phyloP scores from a whole-genome alignment of 2,888 invertebrate genomes.

The Drosophila gaucha region DNA sequence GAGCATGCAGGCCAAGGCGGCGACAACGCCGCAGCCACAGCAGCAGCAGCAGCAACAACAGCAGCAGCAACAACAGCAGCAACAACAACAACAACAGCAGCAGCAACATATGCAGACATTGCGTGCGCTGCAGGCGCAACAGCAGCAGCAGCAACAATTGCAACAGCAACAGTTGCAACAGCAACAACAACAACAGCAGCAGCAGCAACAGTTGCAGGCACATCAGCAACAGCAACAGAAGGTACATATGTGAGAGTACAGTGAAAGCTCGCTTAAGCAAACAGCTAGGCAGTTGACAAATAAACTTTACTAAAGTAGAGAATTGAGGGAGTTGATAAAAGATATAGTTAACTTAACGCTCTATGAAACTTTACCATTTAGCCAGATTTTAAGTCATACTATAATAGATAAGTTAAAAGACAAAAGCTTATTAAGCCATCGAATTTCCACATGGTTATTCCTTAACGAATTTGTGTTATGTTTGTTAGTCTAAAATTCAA shows the following conservation, averaged over 20 bases:
- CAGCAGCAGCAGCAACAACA: conserved; percentile 77
- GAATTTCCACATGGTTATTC: too few species aligned
- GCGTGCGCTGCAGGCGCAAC: conserved; percentile 59
- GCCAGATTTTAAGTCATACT: too few species aligned
- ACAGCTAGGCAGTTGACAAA: background rate
- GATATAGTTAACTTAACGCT: too few species aligned
- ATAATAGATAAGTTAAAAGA: too few species aligned
- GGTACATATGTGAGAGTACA: conserved; percentile 22
- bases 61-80: conserved; percentile 61
- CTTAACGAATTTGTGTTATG: too few species aligned
- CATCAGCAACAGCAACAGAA: conserved; percentile 45
- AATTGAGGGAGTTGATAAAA: too few species aligned
- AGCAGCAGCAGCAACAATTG: conserved; percentile 58
- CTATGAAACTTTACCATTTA: too few species aligned
- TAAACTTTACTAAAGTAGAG: too few species aligned
- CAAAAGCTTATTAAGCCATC: too few species aligned
- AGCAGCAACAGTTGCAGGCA: conserved; percentile 33
- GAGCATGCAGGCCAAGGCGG: conserved; percentile 91
- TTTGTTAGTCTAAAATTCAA: too few species aligned
- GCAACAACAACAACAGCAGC: conserved; percentile 20
- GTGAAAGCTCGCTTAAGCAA: background rate
- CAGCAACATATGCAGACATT: conserved; percentile 59
- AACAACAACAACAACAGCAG: conserved; percentile 71
- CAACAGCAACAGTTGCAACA: conserved; percentile 52
- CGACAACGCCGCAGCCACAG: conserved; percentile 82